These are phyloP conservation scores for Dryobotodes eremita DNA, from an alignment of 2,888 invertebrate species.

Conservation along the genomic window DNA sequence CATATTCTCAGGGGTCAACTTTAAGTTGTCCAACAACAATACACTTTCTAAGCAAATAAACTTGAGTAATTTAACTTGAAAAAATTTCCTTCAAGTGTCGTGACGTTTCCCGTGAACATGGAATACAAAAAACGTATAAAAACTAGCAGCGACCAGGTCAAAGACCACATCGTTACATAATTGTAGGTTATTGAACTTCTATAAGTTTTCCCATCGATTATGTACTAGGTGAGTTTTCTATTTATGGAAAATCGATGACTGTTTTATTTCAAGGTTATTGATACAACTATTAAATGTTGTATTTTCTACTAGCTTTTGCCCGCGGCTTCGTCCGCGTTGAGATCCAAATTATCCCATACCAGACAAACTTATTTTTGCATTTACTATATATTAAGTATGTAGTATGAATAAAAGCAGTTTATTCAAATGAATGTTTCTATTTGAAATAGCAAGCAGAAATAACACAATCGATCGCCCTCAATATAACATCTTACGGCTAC, in stretches of 20 bases:
- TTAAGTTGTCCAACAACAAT: not conserved
- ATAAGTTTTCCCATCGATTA: not conserved
- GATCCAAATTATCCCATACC: not conserved
- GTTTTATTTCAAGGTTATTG: not conserved
- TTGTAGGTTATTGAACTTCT: conserved; percentile 11
- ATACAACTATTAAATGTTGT: not conserved
- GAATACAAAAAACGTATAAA: not conserved
- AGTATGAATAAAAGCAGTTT: not conserved
- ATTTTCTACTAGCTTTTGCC: not conserved
- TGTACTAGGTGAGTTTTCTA: conserved; percentile 10
- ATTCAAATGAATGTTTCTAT: not conserved
- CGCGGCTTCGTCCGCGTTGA: not conserved
- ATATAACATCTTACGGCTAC: not conserved
- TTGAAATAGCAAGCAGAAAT: not conserved
- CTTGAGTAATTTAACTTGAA: not conserved
- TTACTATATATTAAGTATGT: not conserved
- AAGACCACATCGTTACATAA: conserved; percentile 10
- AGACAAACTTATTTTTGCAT: not conserved
- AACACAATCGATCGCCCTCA: conserved; percentile 15
- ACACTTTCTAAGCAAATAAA: not conserved
- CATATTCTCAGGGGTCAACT: not conserved
- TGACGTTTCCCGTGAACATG: not conserved
- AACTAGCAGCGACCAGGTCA: not conserved
- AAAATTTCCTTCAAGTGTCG: not conserved
- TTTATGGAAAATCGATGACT: conserved; percentile 9